Base-by-base conservation (phyloP, 1,140 invertebrate species). In the Triops longicaudatus region DNA sequence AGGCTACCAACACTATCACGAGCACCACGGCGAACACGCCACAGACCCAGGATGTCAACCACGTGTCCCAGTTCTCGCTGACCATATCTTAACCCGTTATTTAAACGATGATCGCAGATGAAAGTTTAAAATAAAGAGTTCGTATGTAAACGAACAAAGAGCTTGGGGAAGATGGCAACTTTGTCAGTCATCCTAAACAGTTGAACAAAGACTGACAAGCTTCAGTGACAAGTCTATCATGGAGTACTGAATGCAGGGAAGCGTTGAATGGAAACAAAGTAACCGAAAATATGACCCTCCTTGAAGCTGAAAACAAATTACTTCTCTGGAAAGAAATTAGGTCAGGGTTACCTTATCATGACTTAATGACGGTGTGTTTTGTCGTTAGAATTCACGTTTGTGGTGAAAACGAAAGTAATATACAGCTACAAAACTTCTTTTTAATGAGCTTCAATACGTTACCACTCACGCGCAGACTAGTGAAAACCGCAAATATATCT, bases 161-260 rank as follows among this genome's bases (percentile, higher is more conserved):
- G 7, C 31, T 37, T 37, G 2, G 31, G 31, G 31, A 37, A 37
- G 31, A 37, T 37, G 31, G 7, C 7, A 37, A 37, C 31, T 63
- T 63, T 22, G 50, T 63, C 50, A 63, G 50, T 22, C 50, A 63
- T 63, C n/a, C 22, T 63, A 63, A 63, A 22, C 14, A n/a, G 50
- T 22, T 63, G 50, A 4, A 63, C 6, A 5, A 63, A 63, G n/a
- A 63, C 50, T 63, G 50, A 63, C 50, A 63, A 63, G 50, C 50
- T 63, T 63, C 50, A 63, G 17, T 63, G 50, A 63, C 50, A 63
- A 63, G 17, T 63, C 50, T 63, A 63, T 63, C 50, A 63, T n/a
- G 50, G 10, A 14, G 31, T 37, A 37, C 2, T 37, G 31, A 37
- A 63, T 17, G 50, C 50, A 63, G 6, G 50, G 50, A 63, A 63